Conservation (phyloP, 2,888 invertebrate genomes). For the Hirtodrosophila confusa region DNA sequence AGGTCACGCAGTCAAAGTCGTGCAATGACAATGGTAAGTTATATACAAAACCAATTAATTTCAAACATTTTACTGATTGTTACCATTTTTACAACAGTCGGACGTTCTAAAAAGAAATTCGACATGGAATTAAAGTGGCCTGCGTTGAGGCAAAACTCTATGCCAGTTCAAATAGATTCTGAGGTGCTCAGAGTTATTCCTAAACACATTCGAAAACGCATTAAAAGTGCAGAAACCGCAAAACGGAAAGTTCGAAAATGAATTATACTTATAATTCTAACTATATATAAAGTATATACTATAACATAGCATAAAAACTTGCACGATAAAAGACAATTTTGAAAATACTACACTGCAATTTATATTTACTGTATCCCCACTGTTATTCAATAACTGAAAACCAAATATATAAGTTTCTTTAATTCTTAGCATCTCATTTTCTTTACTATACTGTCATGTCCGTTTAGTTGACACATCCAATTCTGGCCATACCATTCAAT, state of each 20-base stretch:
- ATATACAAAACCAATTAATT: neutral
- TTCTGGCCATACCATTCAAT: too few species aligned
- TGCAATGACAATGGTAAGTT: slow-evolving; percentile 35
- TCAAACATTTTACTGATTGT: neutral
- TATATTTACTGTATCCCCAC: too few species aligned
- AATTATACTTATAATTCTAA: too few species aligned
- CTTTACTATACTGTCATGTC: too few species aligned
- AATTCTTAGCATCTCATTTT: too few species aligned
- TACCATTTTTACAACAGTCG: slow-evolving; percentile 19
- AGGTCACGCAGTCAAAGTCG: neutral
- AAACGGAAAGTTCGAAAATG: slow-evolving; percentile 39
- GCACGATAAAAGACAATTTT: too few species aligned
- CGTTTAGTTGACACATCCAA: too few species aligned
- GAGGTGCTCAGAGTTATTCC: slow-evolving; percentile 82
- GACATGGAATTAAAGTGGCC: slow-evolving; percentile 68
- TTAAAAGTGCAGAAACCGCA: slow-evolving; percentile 79
- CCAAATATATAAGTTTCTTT: too few species aligned
- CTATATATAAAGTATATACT: too few species aligned
- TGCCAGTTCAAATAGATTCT: slow-evolving; percentile 84
- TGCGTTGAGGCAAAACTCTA: slow-evolving; percentile 81
- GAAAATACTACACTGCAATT: too few species aligned
- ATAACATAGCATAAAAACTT: too few species aligned
- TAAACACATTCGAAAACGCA: slow-evolving; percentile 82
- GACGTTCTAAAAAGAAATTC: slow-evolving; percentile 11
- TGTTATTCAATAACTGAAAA: too few species aligned